A percentile compares a stretch with the other conserved stretches of the same genome.
phyloP scores from a whole-genome alignment of 1,140 invertebrate species.

The Triops cancriformis region DNA sequence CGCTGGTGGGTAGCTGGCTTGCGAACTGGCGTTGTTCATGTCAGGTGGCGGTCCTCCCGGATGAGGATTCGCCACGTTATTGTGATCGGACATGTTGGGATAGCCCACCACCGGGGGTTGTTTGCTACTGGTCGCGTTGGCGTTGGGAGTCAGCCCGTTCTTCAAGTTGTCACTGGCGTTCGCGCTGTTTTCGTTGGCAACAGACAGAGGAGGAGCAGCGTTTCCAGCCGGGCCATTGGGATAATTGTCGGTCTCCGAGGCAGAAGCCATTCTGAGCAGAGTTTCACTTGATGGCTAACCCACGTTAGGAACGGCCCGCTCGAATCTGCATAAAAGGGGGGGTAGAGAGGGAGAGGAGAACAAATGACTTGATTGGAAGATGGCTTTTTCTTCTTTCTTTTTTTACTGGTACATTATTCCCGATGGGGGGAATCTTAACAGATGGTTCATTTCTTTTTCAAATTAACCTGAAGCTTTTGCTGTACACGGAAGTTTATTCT shows the following conservation, averaged over 20 bases:
- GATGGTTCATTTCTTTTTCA: neutral
- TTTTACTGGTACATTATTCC: neutral
- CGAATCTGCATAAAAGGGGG: neutral
- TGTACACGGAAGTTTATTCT: neutral
- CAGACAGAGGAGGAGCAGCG: neutral
- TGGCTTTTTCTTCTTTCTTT: too few species aligned
- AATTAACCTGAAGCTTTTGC: neutral
- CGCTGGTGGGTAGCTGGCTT: neutral
- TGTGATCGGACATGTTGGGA: neutral
- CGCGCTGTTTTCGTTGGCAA: neutral
- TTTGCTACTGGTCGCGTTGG: neutral
- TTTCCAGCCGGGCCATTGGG: constrained; percentile 2
- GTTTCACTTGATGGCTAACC: neutral
- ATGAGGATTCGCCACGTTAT: neutral
- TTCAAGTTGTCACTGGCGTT: constrained; percentile 8
- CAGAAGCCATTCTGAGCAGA: neutral
- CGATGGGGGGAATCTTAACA: neutral
- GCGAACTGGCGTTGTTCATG: neutral
- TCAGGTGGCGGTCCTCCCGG: neutral
- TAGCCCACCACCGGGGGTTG: constrained; percentile 2
- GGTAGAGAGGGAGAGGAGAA: neutral
- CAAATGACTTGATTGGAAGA: neutral
- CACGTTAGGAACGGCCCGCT: neutral
- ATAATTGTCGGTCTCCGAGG: constrained; percentile 8
- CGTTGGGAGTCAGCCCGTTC: neutral